Conservation (phyloP, 2,888 invertebrate species). For the Unio pictorum region DNA sequence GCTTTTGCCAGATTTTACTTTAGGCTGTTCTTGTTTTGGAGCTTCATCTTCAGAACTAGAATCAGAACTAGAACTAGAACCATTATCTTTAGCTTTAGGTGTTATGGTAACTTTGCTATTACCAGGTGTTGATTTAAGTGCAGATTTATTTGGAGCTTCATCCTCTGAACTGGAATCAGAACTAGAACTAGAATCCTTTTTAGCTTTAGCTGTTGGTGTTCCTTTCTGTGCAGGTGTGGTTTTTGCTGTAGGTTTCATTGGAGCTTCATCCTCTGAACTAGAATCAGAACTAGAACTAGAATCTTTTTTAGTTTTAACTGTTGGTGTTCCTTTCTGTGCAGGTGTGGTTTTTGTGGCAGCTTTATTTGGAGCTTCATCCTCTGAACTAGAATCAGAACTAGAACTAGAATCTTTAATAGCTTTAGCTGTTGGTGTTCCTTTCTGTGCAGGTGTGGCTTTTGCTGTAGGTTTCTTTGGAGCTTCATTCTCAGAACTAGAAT, state of each 20-base stretch:
- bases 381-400: slow-evolving; percentile 33
- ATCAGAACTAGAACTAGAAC: slow-evolving; percentile 17
- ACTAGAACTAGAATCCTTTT: slow-evolving; percentile 8
- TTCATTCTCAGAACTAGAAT: slow-evolving; percentile 5
- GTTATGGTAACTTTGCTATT: slow-evolving; percentile 7
- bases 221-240: slow-evolving; percentile 24
- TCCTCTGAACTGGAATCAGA: slow-evolving; percentile 18
- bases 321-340: slow-evolving; percentile 12
- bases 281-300: slow-evolving; percentile 22
- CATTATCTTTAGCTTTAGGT: slow-evolving; percentile 12
- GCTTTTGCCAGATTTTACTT: slow-evolving; percentile 2
- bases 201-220: slow-evolving; percentile 15
- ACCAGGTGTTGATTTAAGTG: slow-evolving; percentile 6
- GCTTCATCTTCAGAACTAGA: slow-evolving; percentile 23
- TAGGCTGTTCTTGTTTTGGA: slow-evolving; percentile 5
- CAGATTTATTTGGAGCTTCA: slow-evolving; percentile 10
- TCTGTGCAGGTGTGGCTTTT: slow-evolving; percentile 10
- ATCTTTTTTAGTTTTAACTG: slow-evolving; percentile 12
- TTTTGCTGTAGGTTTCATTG: slow-evolving; percentile 2
- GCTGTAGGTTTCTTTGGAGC: slow-evolving; percentile 9
- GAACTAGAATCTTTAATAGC: no score
- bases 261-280: slow-evolving; percentile 15
- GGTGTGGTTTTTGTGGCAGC: slow-evolving; percentile 6
- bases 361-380: slow-evolving; percentile 16
- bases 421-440: background rate